phyloP scores from a whole-genome alignment of 2,888 invertebrate species.

The Drosophila lutescens region DNA sequence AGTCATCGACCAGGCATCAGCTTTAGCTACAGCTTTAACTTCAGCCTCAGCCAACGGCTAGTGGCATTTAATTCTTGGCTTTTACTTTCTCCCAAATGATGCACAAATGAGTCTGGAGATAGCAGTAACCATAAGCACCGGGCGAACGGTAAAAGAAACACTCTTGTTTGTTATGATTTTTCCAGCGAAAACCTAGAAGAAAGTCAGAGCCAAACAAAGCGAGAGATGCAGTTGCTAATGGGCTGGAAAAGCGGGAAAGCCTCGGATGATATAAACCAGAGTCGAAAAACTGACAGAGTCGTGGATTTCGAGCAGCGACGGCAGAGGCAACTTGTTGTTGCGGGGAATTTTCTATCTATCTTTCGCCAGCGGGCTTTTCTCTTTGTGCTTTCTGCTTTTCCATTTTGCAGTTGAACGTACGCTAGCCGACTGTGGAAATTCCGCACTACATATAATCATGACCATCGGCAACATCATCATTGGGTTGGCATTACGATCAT shows the following conservation, averaged over 20 bases:
- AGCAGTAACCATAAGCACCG: constrained; percentile 13
- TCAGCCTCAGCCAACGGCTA: constrained; percentile 15
- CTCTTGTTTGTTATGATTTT: constrained; percentile 63
- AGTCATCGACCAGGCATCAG: constrained; percentile 71
- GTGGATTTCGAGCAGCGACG: constrained; percentile 3
- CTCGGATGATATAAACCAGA: constrained; percentile 40
- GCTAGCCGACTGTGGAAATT: constrained; percentile 74
- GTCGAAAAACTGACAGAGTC: constrained; percentile 36
- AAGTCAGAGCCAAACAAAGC: constrained; percentile 53
- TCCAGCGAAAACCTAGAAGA: constrained; percentile 68
- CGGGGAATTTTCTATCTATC: constrained; percentile 55
- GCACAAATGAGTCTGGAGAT: constrained; percentile 64
- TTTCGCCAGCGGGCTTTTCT: constrained; percentile 57
- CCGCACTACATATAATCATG: constrained; percentile 73
- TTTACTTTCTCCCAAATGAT: constrained; percentile 80
- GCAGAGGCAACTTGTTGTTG: constrained; percentile 61
- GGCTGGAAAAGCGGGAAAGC: constrained; percentile 48
- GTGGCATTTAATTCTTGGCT: constrained; percentile 77
- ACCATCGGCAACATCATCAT: constrained; percentile 52
- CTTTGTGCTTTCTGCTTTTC: constrained; percentile 50
- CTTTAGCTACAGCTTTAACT: constrained; percentile 22
- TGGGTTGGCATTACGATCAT: constrained; percentile 43
- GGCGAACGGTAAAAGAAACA: constrained; percentile 40
- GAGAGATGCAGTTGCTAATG: constrained; percentile 66
- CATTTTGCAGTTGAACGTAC: constrained; percentile 72